Evolutionary conservation across 2,888 invertebrate species (phyloP).

Genomic region (Laspeyria flexula): DNA sequence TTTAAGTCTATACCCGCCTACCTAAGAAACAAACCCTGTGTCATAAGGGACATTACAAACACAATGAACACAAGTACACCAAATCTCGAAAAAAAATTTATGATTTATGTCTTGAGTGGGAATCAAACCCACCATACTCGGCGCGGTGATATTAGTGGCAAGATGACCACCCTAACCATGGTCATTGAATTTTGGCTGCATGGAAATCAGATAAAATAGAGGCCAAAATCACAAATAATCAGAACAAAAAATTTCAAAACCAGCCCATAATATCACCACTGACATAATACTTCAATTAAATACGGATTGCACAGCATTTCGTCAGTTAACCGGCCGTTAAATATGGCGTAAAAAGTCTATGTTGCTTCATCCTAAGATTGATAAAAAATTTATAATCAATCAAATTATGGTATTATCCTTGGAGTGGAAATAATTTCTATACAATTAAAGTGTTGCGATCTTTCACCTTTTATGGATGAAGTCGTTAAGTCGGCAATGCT

Average conservation of each 20-base stretch:
- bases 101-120: no score
- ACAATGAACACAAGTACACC: no score
- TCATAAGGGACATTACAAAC: no score
- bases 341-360: slow-evolving; percentile 16
- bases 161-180: no score
- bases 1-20: no score
- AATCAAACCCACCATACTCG: no score
- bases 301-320: slow-evolving; percentile 27
- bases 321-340: slow-evolving; percentile 33
- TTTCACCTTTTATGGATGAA: background rate
- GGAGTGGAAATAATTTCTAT: background rate
- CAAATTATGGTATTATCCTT: slow-evolving; percentile 12
- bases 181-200: no score
- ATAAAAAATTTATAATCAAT: slow-evolving; percentile 15
- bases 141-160: no score
- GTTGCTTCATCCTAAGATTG: slow-evolving; percentile 23
- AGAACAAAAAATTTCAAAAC: slow-evolving; percentile 7
- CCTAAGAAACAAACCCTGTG: no score
- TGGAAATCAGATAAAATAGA: no score
- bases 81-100: no score
- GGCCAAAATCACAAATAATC: background rate
- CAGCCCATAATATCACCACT: slow-evolving; percentile 10
- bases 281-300: slow-evolving; percentile 33
- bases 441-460: background rate
- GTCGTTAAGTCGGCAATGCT: no score